Conservation (phyloP, 2,888 invertebrate genomes). For the Salticus scenicus region DNA sequence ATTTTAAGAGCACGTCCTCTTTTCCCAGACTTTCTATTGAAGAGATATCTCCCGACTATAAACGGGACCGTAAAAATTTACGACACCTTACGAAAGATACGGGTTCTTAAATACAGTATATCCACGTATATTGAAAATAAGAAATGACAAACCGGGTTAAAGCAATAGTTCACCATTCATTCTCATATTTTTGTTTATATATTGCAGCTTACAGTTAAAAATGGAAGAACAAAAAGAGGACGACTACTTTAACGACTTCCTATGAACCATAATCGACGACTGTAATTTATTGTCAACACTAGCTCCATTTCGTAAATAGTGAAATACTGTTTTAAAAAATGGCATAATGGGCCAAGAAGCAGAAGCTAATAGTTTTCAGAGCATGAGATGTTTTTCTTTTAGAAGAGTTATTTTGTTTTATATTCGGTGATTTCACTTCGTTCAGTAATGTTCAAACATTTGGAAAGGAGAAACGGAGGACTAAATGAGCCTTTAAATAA, state of each 20-base stretch:
- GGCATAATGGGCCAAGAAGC: too few relatives aligned
- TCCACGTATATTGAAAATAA: background rate
- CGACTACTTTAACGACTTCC: background rate
- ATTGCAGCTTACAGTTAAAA: background rate
- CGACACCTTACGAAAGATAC: conserved; percentile 19
- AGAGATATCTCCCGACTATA: conserved; percentile 4
- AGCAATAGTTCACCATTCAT: background rate
- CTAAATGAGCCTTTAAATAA: too few relatives aligned
- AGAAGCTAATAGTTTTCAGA: too few relatives aligned
- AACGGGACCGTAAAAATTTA: conserved; percentile 56
- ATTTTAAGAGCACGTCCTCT: conserved; percentile 21
- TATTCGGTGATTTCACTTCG: too few relatives aligned
- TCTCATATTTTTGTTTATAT: background rate
- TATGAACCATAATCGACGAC: background rate
- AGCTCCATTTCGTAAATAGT: background rate
- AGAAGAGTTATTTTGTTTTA: too few relatives aligned
- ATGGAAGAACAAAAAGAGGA: background rate
- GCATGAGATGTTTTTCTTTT: too few relatives aligned
- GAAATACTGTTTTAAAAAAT: background rate
- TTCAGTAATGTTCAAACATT: too few relatives aligned
- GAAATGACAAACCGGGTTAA: background rate
- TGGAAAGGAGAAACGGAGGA: too few relatives aligned
- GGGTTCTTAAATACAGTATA: conserved; percentile 4
- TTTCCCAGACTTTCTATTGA: conserved; percentile 1
- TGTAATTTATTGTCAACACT: background rate